Base-by-base conservation (phyloP, 2,113 vertebrate genomes). In the Manacus vitellinus region DNA sequence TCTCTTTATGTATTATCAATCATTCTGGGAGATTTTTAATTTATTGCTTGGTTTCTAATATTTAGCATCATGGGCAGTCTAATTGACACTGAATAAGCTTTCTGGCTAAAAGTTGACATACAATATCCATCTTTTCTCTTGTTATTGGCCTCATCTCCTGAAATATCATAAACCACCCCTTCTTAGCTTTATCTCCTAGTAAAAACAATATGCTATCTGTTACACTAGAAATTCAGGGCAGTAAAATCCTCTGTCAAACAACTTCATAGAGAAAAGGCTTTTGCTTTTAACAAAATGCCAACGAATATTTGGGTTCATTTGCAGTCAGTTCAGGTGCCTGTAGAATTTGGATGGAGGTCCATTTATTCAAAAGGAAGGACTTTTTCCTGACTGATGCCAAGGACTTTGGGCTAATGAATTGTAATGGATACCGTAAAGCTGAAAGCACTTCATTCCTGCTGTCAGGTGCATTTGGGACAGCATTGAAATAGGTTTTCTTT, bases 401-500 rank as follows among this genome's bases (percentile, higher is more conserved):
- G 46, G 84, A 85, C 85, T 93, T 92, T 23, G 25, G 85, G 82
- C 62, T 93, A 94, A 95, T 93, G 92, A 92, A 94, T 95, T 94
- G 91, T 84, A 96, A 96, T 81, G 44, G 82, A 81, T 66, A 88
- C 75, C 30, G 44, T 96, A 84, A 93, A 91, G 23, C 76, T 78
- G 68, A 77, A 97, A 93, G 79, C 81, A 51, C 68, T 90, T 89
- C 52, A 80, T 84, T 93, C 86, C 56, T 85, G 78, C 87, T 94
- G 92, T 95, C 78, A 86, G 68, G 61, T 81, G 75, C 82, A 41
- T 93, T 93, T 92, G 70, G 56, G 85, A 27, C 61, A 62, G 49
- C 46, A 76, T 6, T 85, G 47, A 85, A 92, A 54, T 81, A 66
- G 44, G 31, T 88, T 85, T 75, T 78, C 70, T 87, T 91, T 90